These are phyloP conservation scores for Rhopalosiphum nymphaeae DNA, from an alignment of 2,888 invertebrate species.

Conservation along the genomic window DNA sequence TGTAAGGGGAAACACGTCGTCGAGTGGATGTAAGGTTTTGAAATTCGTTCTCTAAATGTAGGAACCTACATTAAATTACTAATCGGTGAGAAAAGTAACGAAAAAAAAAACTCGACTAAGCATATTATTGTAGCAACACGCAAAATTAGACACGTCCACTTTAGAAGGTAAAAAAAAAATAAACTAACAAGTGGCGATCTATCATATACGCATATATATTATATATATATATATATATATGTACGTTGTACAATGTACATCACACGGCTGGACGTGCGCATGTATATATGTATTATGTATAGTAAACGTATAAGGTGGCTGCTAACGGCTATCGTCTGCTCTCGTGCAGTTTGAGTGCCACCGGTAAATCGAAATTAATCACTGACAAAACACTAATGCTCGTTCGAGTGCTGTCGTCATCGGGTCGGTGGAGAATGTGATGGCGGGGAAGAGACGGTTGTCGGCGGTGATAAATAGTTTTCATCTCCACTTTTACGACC, in stretches of 20 bases:
- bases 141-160: not conserved
- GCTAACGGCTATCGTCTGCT: not conserved
- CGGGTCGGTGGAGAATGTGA: not conserved
- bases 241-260: not conserved
- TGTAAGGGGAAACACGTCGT: not conserved
- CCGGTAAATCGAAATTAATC: constrained; percentile 51
- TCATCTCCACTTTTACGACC: not conserved
- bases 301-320: not conserved
- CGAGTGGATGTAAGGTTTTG: not conserved
- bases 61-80: not conserved
- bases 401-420: not conserved
- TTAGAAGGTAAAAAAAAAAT: not conserved
- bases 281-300: not conserved
- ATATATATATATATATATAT: not conserved
- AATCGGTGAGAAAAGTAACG: not conserved
- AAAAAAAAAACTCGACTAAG: not conserved
- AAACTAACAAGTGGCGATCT: not conserved
- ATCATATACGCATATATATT: not conserved
- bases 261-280: not conserved
- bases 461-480: constrained; percentile 17
- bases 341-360: not conserved
- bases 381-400: constrained; percentile 23
- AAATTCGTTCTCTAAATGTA: not conserved
- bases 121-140: not conserved
- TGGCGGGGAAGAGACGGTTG: no score